Base-by-base conservation (phyloP, 2,113 vertebrate species). In the Actinemys pallida region DNA sequence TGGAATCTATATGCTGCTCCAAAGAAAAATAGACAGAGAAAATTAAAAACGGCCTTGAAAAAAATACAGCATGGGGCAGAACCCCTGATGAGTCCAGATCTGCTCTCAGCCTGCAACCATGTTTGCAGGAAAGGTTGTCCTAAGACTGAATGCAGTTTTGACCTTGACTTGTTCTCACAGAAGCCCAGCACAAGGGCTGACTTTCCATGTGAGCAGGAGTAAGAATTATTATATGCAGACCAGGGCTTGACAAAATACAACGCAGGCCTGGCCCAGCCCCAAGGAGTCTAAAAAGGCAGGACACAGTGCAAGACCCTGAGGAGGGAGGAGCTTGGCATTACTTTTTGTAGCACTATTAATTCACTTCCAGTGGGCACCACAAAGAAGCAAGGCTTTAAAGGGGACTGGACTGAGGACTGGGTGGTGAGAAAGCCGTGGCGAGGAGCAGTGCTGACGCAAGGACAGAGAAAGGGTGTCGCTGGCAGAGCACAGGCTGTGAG, bases 171-270 rank as follows among this genome's bases (percentile, higher is more conserved):
- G 75, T 78, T 78, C 42, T 47, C 42, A 47, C 3, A 47, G 12
- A 78, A 78, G 39, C 75, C 27, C 24, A 25, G 75, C 25, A 29
- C 13, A 69, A 17, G 35, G n/a, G n/a, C 65, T 72, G 65, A 39
- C 45, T 78, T 47, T 27, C 42, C 6, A 42, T 25, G 25, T 27
- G 42, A 78, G 75, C 22, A 45, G 10, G 22, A 47, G 12, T 45
- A 47, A 27, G 7, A 20, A 1, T 54, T 10, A 25, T 7, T 75
- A 29, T 24, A 8, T 0, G 0, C 29, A 3, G 27, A 4, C 17
- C 35, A 31, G 45, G 0, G 0, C 17, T 57, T 39, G 13, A 39
- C 19, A 22, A 75, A 42, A 42, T n/a, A 42, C 69, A 42, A 9
- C 19, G n/a, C 27, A 31, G n/a, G 10, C 1, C 81, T 57, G 13